Evolutionary conservation across 1,140 invertebrate species (phyloP), one percentile per base, ranked within the genome.

Genomic region (Parapsyche elsis): DNA sequence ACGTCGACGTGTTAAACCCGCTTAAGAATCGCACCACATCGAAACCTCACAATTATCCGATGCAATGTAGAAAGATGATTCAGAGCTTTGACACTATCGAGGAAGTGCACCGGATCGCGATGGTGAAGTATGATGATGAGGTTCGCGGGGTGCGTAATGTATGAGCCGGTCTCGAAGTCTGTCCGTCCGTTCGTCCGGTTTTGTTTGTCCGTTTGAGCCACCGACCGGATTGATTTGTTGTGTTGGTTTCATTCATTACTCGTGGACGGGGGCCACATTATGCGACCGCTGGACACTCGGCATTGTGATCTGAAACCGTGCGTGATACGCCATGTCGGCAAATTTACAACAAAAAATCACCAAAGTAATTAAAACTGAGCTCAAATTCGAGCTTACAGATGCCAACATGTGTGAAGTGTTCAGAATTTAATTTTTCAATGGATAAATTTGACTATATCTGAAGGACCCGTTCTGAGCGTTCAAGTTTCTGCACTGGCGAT

Each of bases 181-280:
- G 45, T 46, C 45, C 49, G 49, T 14, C 10, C 49, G 49, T 14
- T 12, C 44, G 12, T 57, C 44, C 64, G 26, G 44, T 67, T 78
- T 78, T 38, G 74, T 76, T 14, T 76, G 23, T 57, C 19, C 38
- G 16, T 21, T 64, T 64, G 9, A 10, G n/a, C 16, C 23, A 21
- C 46, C 26, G 59, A 5, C 14, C 7, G 24, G 80, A 81, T 81
- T 81, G 80, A 81, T 81, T 81, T 81, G 80, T 81, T 81, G 74
- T 9, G 45, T 23, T 38, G 61, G 45, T 78, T 78, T 70, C 75
- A 71, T 78, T 81, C 80, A 81, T 81, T 81, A 81, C 80, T 78
- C 30, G 80, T 71, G 53, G 71, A 61, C 75, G 12, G 49, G 61
- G 44, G 53, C 61, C 67, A 64, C 75, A 81, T 81, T 77, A 81